A percentile compares a stretch with the other conserved stretches of the same genome.
These are phyloP conservation scores for Allygus modestus DNA, from an alignment of 2,888 invertebrate species.

Conservation along the genomic window DNA sequence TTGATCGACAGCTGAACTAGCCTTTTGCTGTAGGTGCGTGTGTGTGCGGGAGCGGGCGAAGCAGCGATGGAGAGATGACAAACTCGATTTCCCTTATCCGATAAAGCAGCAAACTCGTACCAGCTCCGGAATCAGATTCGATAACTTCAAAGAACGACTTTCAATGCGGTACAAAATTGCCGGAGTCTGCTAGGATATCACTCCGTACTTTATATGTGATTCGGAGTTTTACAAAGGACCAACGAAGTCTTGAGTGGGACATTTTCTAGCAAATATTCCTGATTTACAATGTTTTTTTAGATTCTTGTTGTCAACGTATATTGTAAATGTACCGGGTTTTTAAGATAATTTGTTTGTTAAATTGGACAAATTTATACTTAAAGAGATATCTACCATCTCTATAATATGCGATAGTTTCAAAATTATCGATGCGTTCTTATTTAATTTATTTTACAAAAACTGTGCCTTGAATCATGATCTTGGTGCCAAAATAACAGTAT, in stretches of 20 bases:
- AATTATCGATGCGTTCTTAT: too few species aligned
- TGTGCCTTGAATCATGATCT: too few species aligned
- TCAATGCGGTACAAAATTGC: constrained; percentile 27
- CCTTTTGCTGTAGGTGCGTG: background rate
- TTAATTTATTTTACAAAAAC: too few species aligned
- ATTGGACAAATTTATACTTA: too few species aligned
- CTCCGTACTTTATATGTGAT: constrained; percentile 16
- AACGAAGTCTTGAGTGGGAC: background rate
- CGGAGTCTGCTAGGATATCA: constrained; percentile 13
- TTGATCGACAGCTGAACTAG: background rate
- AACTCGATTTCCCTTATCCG: constrained; percentile 39
- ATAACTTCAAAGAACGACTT: constrained; percentile 43
- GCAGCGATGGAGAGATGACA: background rate
- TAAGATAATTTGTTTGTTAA: too few species aligned
- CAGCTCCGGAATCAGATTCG: constrained; percentile 24
- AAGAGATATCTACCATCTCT: too few species aligned
- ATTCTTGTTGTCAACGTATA: too few species aligned
- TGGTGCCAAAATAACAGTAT: too few species aligned
- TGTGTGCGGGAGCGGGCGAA: background rate
- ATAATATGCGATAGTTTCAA: too few species aligned
- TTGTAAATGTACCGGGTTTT: too few species aligned
- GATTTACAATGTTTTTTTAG: too few species aligned
- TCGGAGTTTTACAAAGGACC: background rate
- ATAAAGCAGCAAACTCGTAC: constrained; percentile 30
- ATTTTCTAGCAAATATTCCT: background rate